Evolutionary conservation across 2,797 vertebrate species (phyloP), one percentile per base, ranked within the genome.

Genomic region (Varecia variegata): DNA sequence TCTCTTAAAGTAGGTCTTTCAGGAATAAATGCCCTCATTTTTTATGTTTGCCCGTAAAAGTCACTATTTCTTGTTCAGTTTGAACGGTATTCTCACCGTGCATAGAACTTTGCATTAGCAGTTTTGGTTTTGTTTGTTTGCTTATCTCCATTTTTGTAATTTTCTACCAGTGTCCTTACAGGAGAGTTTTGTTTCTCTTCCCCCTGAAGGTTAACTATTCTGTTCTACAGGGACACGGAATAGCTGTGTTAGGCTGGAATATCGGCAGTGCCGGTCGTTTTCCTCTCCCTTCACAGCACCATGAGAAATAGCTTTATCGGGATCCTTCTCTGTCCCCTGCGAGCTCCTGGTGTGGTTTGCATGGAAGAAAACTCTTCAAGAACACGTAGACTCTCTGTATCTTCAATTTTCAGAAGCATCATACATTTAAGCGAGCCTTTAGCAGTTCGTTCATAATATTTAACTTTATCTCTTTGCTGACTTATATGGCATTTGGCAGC

Each of bases 331-430:
- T 9, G 7, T 14, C 12, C 6, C 4, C 23, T n/a, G 14, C 21
- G 43, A 38, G 62, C 9, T 43, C 11, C 45, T 56, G 14, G 3
- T 15, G 1, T 47, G 25, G 10, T 15, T 10, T 11, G 23, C 23
- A 13, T 4, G 1, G 47, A 27, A 35, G 27, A 68, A 38, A 38
- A 68, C 3, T 5, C 11, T 9, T 18, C 25, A 32, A 54, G 58
- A 38, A 56, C 23, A 52, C 0, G 0, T 0, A 17, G 14, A 60
- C 2, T 2, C 1, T 3, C n/a, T n/a, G 2, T 12, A 20, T 43
- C 50, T 35, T 27, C 20, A 1, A 71, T 11, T 2, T 1, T 14
- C 40, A 40, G n/a, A 23, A 58, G 7, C 8, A 17, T n/a, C 11
- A 13, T 45, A 45, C 21, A 18, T 50, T n/a, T 30, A 6, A 4